A percentile compares a stretch with the other conserved stretches of the same genome.
These are phyloP conservation scores for Phoxinus dragarum DNA, from an alignment of 2,797 vertebrate genomes.

Conservation along the genomic window DNA sequence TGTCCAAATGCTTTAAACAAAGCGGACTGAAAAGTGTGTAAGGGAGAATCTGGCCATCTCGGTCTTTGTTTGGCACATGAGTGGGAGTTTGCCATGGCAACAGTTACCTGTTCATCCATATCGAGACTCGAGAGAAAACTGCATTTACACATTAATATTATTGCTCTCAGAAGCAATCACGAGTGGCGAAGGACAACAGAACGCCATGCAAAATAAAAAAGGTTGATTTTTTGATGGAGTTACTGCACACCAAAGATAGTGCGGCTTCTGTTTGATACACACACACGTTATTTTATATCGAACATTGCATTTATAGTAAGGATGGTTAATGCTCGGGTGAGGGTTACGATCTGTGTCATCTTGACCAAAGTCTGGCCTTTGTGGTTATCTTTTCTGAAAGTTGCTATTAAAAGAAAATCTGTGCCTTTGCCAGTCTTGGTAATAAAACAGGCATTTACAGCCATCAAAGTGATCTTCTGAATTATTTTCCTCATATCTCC, in stretches of 20 bases:
- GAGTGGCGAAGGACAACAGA: not conserved
- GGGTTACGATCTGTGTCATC: not conserved
- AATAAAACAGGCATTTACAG: not conserved
- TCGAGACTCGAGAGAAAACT: conserved; percentile 44
- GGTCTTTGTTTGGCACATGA: conserved; percentile 54
- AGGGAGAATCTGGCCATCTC: conserved; percentile 52
- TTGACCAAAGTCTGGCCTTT: not conserved
- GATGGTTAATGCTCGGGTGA: not conserved
- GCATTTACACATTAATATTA: conserved; percentile 26
- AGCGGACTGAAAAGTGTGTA: conserved; percentile 28
- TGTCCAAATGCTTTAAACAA: conserved; percentile 31
- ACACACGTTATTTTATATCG: no score
- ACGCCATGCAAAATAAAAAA: not conserved
- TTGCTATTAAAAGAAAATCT: not conserved
- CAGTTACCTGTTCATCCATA: conserved; percentile 62
- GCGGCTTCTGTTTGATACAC: not conserved
- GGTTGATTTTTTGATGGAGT: not conserved
- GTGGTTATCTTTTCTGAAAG: not conserved
- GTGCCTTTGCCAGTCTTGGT: not conserved
- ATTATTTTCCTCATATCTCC: not conserved
- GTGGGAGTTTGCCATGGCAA: conserved; percentile 66
- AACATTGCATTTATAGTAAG: not conserved
- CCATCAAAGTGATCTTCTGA: not conserved
- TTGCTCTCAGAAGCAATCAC: not conserved
- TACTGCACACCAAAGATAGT: not conserved